Conservation (phyloP, 2,888 invertebrate species). For the Standfussiana lucernea region DNA sequence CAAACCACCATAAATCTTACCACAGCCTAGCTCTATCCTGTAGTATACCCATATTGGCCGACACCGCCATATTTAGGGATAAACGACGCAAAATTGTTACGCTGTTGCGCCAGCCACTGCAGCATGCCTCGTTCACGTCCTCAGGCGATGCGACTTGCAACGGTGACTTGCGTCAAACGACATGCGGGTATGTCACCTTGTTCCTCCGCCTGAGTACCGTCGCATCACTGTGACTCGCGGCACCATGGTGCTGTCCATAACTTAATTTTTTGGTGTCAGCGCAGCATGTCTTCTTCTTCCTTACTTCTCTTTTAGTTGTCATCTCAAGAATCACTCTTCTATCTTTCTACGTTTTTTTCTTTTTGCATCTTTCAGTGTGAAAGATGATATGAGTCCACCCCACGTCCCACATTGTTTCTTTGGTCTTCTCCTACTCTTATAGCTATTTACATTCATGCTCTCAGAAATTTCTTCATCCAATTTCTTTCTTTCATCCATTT, state of each 20-base stretch:
- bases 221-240: background rate
- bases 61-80: conserved; percentile 64
- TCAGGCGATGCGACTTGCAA: background rate
- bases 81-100: conserved; percentile 58
- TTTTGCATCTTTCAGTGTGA: background rate
- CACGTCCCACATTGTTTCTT: background rate
- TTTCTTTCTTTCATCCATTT: background rate
- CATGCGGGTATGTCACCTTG: too few species aligned
- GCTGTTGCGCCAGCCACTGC: conserved; percentile 33
- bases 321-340: background rate
- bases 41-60: conserved; percentile 49
- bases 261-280: background rate
- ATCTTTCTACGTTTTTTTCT: background rate
- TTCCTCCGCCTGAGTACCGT: too few species aligned
- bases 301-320: background rate
- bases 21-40: conserved; percentile 18
- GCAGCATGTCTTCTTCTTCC: background rate
- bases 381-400: background rate
- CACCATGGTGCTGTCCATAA: background rate
- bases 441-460: background rate
- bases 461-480: background rate
- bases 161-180: background rate
- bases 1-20: conserved; percentile 44
- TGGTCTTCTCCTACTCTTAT: background rate
- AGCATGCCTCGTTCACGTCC: background rate